These are phyloP conservation scores for Pyrocoelia pectoralis DNA, from an alignment of 2,888 invertebrate species.

Conservation along the genomic window DNA sequence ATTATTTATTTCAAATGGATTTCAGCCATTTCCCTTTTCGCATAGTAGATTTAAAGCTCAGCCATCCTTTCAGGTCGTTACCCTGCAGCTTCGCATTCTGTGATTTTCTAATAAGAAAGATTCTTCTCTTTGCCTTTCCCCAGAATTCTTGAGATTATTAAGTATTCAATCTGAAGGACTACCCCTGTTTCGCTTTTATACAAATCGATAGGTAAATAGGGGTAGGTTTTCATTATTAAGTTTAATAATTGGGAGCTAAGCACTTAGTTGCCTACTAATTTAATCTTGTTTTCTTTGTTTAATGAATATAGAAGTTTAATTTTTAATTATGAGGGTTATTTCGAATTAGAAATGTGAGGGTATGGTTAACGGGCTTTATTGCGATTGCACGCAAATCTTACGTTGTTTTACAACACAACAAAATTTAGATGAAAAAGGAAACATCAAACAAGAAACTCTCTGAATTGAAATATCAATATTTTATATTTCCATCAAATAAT, in stretches of 20 bases:
- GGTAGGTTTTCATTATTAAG: background rate
- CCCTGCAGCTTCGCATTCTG: conserved; percentile 12
- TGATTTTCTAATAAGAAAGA: conserved; percentile 14
- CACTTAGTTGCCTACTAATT: background rate
- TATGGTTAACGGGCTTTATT: too few species aligned
- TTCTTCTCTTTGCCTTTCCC: conserved; percentile 7
- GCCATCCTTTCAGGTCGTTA: conserved; percentile 8
- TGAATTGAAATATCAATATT: too few species aligned
- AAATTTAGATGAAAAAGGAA: too few species aligned
- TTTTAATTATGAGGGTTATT: background rate
- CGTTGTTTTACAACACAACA: too few species aligned
- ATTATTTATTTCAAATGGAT: background rate
- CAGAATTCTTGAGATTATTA: conserved; percentile 10
- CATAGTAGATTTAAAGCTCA: conserved; percentile 2
- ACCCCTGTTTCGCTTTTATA: background rate
- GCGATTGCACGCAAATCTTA: too few species aligned
- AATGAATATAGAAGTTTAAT: background rate
- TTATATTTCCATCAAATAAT: too few species aligned
- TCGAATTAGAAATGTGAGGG: too few species aligned
- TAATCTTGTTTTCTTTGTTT: background rate
- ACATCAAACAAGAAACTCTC: too few species aligned
- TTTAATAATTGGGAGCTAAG: background rate
- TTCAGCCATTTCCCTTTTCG: too few species aligned
- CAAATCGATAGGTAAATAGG: background rate
- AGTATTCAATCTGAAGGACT: background rate